A percentile compares a stretch with the other conserved stretches of the same genome.
phyloP scores from a whole-genome alignment of 2,113 vertebrate species.

The Silurus meridionalis region DNA sequence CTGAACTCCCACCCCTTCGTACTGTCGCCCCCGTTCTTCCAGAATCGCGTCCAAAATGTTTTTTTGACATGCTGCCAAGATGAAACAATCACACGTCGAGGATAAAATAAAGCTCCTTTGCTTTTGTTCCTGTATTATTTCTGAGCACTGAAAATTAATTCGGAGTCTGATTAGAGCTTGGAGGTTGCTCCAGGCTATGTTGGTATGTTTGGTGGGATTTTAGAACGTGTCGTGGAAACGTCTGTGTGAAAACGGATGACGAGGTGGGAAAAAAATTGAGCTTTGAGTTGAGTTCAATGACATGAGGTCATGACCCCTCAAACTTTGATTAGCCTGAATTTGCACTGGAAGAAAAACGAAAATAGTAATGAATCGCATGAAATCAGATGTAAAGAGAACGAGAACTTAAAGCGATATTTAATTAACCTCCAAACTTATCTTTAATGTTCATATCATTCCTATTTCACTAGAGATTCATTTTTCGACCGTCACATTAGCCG shows the following conservation, averaged over 20 bases:
- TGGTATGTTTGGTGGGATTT: constrained; percentile 12
- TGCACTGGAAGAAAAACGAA: neutral
- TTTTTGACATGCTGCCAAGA: constrained; percentile 12
- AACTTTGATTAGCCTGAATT: neutral
- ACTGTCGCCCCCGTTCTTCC: neutral
- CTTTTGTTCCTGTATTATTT: constrained; percentile 45
- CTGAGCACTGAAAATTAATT: constrained; percentile 42
- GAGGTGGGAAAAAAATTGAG: neutral
- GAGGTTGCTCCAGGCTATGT: constrained; percentile 22
- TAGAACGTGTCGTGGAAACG: neutral
- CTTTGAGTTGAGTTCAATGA: neutral
- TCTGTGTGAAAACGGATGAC: neutral
- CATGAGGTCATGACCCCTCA: neutral
- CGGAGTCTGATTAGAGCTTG: constrained; percentile 25
- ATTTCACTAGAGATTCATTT: neutral
- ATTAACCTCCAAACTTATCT: neutral
- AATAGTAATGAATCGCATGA: neutral
- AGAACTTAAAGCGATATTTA: neutral
- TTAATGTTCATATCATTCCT: neutral
- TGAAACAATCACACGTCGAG: constrained; percentile 23
- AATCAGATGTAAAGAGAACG: neutral
- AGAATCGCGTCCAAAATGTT: neutral
- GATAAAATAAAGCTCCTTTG: constrained; percentile 26
- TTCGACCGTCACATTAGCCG: neutral
- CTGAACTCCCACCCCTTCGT: constrained; percentile 33